phyloP scores from a whole-genome alignment of 2,797 vertebrate species.

The Falco novaeseelandiae region DNA sequence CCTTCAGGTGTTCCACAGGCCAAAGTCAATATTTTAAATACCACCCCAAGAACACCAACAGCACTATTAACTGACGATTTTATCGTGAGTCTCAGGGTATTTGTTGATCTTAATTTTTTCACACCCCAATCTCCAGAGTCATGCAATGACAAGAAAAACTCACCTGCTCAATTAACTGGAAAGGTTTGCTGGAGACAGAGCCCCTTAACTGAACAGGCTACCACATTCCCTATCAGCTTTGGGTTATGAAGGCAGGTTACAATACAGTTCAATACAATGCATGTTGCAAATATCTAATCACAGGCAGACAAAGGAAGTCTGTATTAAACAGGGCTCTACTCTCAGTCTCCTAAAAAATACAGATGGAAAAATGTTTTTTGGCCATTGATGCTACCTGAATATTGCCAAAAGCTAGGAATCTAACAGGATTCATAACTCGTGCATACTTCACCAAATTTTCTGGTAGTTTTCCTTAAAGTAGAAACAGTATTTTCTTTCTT shows the following conservation, averaged over 20 bases:
- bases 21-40: constrained; percentile 35
- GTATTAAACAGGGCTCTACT: background rate
- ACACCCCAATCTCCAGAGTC: background rate
- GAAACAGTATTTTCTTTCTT: constrained; percentile 36
- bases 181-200: background rate
- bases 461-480: constrained; percentile 42
- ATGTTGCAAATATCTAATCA: background rate
- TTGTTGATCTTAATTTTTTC: background rate
- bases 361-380: constrained; percentile 61
- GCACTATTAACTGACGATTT: background rate
- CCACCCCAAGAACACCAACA: background rate
- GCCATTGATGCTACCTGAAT: constrained; percentile 10
- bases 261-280: background rate
- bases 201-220: background rate
- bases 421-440: constrained; percentile 17
- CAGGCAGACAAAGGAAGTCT: constrained; percentile 31
- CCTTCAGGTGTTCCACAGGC: background rate
- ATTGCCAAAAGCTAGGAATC: constrained; percentile 37
- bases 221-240: background rate
- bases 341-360: constrained; percentile 29
- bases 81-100: background rate
- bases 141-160: background rate
- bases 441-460: constrained; percentile 51
- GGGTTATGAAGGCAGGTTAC: background rate
- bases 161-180: background rate